Evolutionary conservation across 1,140 invertebrate genomes (phyloP).

Genomic region (Heliothis virescens): DNA sequence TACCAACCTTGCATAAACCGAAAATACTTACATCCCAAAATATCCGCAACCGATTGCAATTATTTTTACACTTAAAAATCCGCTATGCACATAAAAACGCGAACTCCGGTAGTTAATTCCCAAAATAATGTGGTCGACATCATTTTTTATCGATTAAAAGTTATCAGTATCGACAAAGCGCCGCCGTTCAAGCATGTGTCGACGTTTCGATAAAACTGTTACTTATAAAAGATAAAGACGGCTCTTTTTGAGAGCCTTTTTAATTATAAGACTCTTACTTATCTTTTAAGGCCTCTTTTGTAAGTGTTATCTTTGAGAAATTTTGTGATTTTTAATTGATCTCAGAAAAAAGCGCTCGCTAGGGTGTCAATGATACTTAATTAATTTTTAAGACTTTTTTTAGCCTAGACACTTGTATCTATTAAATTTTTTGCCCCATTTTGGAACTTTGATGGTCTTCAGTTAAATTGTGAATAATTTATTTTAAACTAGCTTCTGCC

Average conservation of each 20-base stretch:
- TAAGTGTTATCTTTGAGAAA: constrained; percentile 52
- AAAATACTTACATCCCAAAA: not conserved
- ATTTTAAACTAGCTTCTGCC: too few relatives aligned
- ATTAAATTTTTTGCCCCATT: too few relatives aligned
- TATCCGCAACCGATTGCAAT: not conserved
- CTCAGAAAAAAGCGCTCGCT: constrained; percentile 45
- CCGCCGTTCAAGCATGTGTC: constrained; percentile 67
- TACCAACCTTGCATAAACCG: not conserved
- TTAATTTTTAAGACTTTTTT: not conserved
- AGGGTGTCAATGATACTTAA: constrained; percentile 10
- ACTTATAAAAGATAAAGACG: constrained; percentile 52
- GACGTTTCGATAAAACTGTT: constrained; percentile 68
- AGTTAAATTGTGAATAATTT: not conserved
- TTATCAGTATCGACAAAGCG: constrained; percentile 63
- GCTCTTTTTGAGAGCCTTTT: constrained; percentile 36
- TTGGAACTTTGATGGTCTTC: not conserved
- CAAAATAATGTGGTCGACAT: constrained; percentile 41
- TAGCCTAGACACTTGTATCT: too few relatives aligned
- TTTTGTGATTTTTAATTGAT: constrained; percentile 61
- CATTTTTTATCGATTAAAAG: constrained; percentile 45
- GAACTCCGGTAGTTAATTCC: constrained; percentile 34
- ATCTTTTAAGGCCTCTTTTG: constrained; percentile 43
- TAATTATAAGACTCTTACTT: constrained; percentile 35
- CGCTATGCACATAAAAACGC: constrained; percentile 33
- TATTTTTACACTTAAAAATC: constrained; percentile 14